Base-by-base conservation (phyloP, 1,140 invertebrate genomes). In the Trichonephila clavipes region DNA sequence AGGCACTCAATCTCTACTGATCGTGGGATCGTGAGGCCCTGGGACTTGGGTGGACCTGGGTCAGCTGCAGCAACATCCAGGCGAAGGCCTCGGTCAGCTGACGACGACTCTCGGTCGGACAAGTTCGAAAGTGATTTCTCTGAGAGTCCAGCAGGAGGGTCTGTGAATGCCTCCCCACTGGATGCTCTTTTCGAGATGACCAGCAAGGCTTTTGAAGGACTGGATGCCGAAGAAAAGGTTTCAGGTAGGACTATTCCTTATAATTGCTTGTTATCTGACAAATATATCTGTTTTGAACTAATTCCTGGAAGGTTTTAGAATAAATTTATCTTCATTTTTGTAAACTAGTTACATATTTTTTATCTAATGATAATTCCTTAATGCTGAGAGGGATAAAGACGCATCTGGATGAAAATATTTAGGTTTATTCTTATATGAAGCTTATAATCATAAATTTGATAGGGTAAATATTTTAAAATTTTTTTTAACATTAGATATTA, bases 151-250 rank as follows among this genome's bases (percentile, higher is more conserved):
- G 95, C 88, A 94, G 90, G 66, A 34, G 59, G 64, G 44, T 58
- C 94, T 12, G 62, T 95, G 44, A 95, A 95, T 88, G 95, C 96
- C 69, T 99, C 98, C 8, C 99, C 99, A 0, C 96, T 99, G 89
- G 99, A 99, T 95, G 98, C 98, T 0, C 97, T 99, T 3, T 99
- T 99, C 96, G 98, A 99, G 96, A 99, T 99, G 98, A 99, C 98
- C 83, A 99, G 98, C 96, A 99, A 99, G 96, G 99, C 98, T 40
- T 99, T 99, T 96, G 98, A 99, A 96, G 98, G 98, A 16, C 97
- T 97, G 93, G 97, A 97, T 95, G 97, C 97, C 95, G 97, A 98
- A 96, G 97, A 97, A n/a, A 95, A 95, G 51, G 34, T 87, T 89
- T 90, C 94, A 90, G 94, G 95, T 95, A 90, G 94, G 94, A 94